These are phyloP conservation scores for Ascidia mentula DNA, from an alignment of 23 tunicate species.

Conservation along the genomic window DNA sequence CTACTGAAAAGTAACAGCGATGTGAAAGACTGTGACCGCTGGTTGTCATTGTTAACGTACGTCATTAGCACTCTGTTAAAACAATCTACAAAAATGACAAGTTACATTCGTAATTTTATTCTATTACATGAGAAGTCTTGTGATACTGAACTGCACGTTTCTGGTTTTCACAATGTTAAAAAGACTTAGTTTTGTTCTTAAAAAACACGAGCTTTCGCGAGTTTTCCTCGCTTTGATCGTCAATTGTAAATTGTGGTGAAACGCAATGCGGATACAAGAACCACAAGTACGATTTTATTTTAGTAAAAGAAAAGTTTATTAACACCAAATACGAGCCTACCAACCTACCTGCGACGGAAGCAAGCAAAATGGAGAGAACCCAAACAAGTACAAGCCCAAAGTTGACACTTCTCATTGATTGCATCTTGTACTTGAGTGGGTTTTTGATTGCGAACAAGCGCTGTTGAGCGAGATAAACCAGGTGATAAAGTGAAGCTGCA, in stretches of 20 bases:
- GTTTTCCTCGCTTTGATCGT: too few relatives aligned
- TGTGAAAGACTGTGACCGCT: too few relatives aligned
- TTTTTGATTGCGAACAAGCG: background rate
- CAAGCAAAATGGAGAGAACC: background rate
- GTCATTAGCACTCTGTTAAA: background rate
- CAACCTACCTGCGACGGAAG: background rate
- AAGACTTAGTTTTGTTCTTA: background rate
- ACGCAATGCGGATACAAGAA: too few relatives aligned
- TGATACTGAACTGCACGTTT: background rate
- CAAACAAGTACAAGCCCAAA: background rate
- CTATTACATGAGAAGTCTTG: background rate
- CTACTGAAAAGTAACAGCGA: too few relatives aligned
- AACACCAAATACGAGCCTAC: too few relatives aligned
- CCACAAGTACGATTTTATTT: too few relatives aligned
- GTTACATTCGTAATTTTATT: background rate
- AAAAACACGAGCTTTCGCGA: too few relatives aligned
- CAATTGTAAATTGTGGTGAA: too few relatives aligned
- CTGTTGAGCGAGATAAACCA: background rate
- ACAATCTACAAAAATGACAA: background rate
- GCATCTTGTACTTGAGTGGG: background rate
- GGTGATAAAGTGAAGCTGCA: background rate
- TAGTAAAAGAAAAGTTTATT: too few relatives aligned
- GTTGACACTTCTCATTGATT: background rate
- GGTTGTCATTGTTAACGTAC: background rate
- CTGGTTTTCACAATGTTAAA: background rate